Conservation (phyloP, 2,113 vertebrate species). For the Cephalopterus ornatus region DNA sequence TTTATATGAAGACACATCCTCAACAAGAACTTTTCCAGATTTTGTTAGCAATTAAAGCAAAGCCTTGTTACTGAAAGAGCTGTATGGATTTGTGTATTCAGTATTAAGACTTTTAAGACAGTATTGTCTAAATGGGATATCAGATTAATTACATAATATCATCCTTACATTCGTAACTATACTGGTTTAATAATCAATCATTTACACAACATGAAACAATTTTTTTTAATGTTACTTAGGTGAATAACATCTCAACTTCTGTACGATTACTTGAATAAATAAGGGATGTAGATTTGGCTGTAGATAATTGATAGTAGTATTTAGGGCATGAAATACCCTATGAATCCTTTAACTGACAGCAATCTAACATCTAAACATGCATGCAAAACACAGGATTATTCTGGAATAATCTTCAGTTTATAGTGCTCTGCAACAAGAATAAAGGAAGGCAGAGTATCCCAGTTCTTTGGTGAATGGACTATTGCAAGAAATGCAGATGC, state of each 20-base stretch:
- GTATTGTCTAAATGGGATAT: not conserved
- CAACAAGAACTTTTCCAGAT: constrained; percentile 50
- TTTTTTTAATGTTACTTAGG: not conserved
- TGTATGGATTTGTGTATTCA: not conserved
- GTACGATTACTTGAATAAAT: not conserved
- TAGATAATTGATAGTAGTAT: not conserved
- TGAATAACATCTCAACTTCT: not conserved
- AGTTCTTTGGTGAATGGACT: not conserved
- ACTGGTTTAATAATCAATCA: not conserved
- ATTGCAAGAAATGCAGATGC: not conserved
- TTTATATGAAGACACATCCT: constrained; percentile 63
- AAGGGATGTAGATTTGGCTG: not conserved
- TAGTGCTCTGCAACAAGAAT: not conserved
- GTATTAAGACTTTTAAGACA: not conserved
- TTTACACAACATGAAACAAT: not conserved
- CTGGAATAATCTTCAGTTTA: not conserved
- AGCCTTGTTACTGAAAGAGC: constrained; percentile 2
- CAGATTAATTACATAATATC: not conserved
- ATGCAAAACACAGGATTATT: not conserved
- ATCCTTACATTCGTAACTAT: not conserved
- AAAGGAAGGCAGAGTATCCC: not conserved
- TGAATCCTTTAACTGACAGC: not conserved
- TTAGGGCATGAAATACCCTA: not conserved
- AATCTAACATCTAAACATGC: not conserved
- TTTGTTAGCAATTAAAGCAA: constrained; percentile 52